phyloP scores from a whole-genome alignment of 1,140 invertebrate genomes.

The Neuroterus valhalla region DNA sequence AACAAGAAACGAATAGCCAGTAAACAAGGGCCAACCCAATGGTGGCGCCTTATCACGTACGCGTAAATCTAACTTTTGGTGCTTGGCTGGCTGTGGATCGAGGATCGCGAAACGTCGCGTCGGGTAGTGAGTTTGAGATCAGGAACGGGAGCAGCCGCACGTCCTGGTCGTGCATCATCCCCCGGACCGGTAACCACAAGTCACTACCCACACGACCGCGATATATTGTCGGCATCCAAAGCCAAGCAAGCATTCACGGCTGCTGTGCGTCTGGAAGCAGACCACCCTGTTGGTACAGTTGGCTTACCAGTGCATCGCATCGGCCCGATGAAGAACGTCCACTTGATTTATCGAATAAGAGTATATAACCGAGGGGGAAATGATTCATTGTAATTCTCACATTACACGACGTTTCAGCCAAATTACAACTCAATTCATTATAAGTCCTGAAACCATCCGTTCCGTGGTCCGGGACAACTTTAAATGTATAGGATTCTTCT shows the following conservation, averaged over 20 bases:
- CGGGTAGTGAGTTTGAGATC: conserved; percentile 11
- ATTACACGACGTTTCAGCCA: conserved; percentile 17
- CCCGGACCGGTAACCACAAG: conserved; percentile 58
- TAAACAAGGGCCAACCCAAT: too few species aligned
- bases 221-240: conserved; percentile 51
- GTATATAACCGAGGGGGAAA: conserved; percentile 30
- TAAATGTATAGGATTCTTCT: not conserved
- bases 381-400: conserved; percentile 13
- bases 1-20: not conserved
- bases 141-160: conserved; percentile 38
- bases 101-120: conserved; percentile 33
- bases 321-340: conserved; percentile 30
- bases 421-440: conserved; percentile 33
- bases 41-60: not conserved
- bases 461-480: not conserved
- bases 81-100: conserved; percentile 14
- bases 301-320: conserved; percentile 22
- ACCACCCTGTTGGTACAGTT: conserved; percentile 18
- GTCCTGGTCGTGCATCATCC: conserved; percentile 61
- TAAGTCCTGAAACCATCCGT: conserved; percentile 10
- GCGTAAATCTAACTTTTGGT: conserved; percentile 46
- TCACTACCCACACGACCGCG: conserved; percentile 54
- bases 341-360: conserved; percentile 20
- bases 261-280: conserved; percentile 27
- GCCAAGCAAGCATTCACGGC: conserved; percentile 31